Conservation (phyloP, 2,888 invertebrate genomes). For the Pardosa pseudoannulata region DNA sequence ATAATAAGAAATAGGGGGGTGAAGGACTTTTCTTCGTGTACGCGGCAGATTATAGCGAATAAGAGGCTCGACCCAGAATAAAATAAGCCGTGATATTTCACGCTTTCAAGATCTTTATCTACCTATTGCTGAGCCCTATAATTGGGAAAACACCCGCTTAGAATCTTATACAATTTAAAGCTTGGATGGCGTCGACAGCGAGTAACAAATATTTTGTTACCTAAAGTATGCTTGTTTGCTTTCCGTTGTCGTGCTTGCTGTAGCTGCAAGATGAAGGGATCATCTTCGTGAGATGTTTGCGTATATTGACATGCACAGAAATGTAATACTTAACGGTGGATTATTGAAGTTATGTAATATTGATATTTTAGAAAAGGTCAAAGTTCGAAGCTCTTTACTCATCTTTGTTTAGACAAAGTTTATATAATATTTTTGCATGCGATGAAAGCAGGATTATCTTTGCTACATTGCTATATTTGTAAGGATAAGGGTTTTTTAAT, state of each 20-base stretch:
- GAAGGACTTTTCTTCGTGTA: slow-evolving; percentile 27
- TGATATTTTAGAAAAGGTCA: too few relatives aligned
- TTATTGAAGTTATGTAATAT: too few relatives aligned
- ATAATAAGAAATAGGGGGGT: slow-evolving; percentile 30
- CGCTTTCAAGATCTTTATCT: slow-evolving; percentile 63
- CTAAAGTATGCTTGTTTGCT: slow-evolving; percentile 18
- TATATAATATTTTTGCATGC: too few relatives aligned
- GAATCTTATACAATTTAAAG: slow-evolving; percentile 36
- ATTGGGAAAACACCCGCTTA: slow-evolving; percentile 65
- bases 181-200: slow-evolving; percentile 6
- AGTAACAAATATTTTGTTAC: slow-evolving; percentile 45
- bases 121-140: slow-evolving; percentile 44
- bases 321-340: not conserved
- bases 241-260: not conserved
- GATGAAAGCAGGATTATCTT: too few relatives aligned
- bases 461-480: too few relatives aligned
- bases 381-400: too few relatives aligned
- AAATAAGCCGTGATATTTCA: slow-evolving; percentile 65
- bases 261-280: not conserved
- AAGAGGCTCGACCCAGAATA: slow-evolving; percentile 31
- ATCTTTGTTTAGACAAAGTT: too few relatives aligned
- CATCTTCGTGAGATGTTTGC: not conserved
- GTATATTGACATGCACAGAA: not conserved
- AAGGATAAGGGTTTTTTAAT: too few relatives aligned
- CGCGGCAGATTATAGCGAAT: slow-evolving; percentile 35